Evolutionary conservation across 53 echinoderm and acorn worm species (phyloP).

Genomic region (Holothuria scabra): DNA sequence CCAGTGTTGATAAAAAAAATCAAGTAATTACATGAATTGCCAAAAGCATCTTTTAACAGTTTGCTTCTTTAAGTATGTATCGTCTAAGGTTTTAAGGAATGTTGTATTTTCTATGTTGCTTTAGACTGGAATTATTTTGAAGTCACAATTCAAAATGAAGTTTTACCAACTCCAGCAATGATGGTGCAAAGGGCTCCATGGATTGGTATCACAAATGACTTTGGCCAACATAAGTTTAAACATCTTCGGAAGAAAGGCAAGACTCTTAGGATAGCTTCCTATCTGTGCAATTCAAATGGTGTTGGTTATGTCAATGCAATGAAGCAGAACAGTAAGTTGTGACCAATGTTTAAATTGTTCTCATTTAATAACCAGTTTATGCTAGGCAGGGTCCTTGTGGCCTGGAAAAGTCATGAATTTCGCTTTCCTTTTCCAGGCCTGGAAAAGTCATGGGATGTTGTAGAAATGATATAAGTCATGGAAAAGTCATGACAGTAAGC

Average conservation of each 20-base stretch:
- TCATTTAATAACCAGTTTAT: too few relatives aligned
- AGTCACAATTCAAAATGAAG: slow-evolving; percentile 62
- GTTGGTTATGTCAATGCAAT: slow-evolving; percentile 72
- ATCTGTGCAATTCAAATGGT: slow-evolving; percentile 78
- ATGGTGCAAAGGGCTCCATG: slow-evolving; percentile 67
- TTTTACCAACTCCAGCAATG: slow-evolving; percentile 40
- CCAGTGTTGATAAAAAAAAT: too few relatives aligned
- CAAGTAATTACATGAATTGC: too few relatives aligned
- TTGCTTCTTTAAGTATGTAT: too few relatives aligned
- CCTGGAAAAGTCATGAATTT: too few relatives aligned
- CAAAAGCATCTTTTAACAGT: too few relatives aligned
- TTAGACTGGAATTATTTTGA: slow-evolving; percentile 90
- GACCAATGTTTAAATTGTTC: not conserved
- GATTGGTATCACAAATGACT: slow-evolving; percentile 74
- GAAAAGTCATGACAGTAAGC: too few relatives aligned
- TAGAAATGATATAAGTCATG: too few relatives aligned
- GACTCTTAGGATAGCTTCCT: slow-evolving; percentile 66
- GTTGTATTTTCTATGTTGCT: not conserved
- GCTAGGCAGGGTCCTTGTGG: too few relatives aligned
- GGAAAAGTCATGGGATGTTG: too few relatives aligned
- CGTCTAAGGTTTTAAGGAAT: too few relatives aligned
- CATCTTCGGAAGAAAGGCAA: slow-evolving; percentile 49
- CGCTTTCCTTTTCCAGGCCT: too few relatives aligned
- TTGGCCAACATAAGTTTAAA: slow-evolving; percentile 63
- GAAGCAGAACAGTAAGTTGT: slow-evolving; percentile 70